A percentile compares a stretch with the other conserved stretches of the same genome.
Evolutionary conservation across 2,113 vertebrate genomes (phyloP).

Genomic region (Phyllostomus discolor): DNA sequence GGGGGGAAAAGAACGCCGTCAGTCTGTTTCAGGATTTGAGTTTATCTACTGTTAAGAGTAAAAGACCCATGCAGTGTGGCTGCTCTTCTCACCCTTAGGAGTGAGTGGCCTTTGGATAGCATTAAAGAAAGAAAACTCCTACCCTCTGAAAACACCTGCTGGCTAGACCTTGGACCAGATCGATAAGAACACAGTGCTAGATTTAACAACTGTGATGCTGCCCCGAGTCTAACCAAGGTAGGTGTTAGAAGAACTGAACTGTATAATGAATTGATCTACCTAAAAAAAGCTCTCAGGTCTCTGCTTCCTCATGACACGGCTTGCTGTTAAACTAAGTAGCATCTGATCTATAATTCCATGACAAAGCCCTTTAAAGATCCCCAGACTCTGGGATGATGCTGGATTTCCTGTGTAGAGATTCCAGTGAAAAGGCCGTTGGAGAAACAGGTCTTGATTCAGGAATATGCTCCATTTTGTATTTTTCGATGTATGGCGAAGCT

Average conservation of each 20-base stretch:
- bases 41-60: background rate
- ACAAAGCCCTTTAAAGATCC: constrained; percentile 62
- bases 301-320: background rate
- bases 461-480: constrained; percentile 91
- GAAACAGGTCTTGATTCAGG: constrained; percentile 92
- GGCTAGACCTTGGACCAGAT: background rate
- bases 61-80: background rate
- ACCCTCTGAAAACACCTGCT: background rate
- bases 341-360: background rate
- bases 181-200: background rate
- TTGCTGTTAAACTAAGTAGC: background rate
- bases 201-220: background rate
- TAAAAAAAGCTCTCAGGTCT: background rate
- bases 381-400: constrained; percentile 48
- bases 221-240: background rate
- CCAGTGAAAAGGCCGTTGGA: constrained; percentile 94
- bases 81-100: background rate
- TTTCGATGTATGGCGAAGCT: constrained; percentile 95
- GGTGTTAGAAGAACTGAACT: background rate
- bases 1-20: background rate
- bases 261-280: background rate
- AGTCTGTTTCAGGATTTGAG: background rate
- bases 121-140: background rate
- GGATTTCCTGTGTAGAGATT: constrained; percentile 76
- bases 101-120: background rate